Base-by-base conservation (phyloP, 2,797 vertebrate genomes). In the Ceryle rudis region DNA sequence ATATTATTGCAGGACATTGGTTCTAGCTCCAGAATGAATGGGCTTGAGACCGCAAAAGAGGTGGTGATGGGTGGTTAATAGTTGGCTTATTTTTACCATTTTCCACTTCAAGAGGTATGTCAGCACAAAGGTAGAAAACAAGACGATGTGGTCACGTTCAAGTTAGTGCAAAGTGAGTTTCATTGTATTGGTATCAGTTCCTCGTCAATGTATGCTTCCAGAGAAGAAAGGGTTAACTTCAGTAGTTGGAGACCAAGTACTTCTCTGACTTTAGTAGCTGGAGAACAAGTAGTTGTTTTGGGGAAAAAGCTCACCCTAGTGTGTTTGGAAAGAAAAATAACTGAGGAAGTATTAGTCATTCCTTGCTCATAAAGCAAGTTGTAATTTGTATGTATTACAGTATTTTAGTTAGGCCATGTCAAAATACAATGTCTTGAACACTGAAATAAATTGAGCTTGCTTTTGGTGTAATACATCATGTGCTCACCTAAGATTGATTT, bases 271-370 rank as follows among this genome's bases (percentile, higher is more conserved):
- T 61, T 2, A 66, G 47, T 42, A 37, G 31, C 5, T 7, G 1
- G 57, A 89, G 31, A 81, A 62, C 54, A 90, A 73, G 64, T 17
- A 52, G 64, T 70, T 79, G 41, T 69, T 86, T 44, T 74, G 49
- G 46, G 39, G 65, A 72, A 88, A 89, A 84, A 25, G 18, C 26
- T 94, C 51, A 69, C 87, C 13, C 62, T 51, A 8, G 15, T n/a
- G 39, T 79, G 51, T 79, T 79, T 81, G 80, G 86, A 94, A 90
- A 79, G 75, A 91, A 72, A 88, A 91, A n/a, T 91, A 82, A 58
- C 70, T 58, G 71, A 90, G 67, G 69, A 95, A 95, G 75, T 71
- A 20, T 85, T 92, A 95, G 67, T 92, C 81, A 91, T 65, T 86
- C 70, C 26, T 49, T 84, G 66, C 75, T 41, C 17, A 41, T 74